These are phyloP conservation scores for Dynastes maya DNA, from an alignment of 2,888 invertebrate species.

Conservation along the genomic window DNA sequence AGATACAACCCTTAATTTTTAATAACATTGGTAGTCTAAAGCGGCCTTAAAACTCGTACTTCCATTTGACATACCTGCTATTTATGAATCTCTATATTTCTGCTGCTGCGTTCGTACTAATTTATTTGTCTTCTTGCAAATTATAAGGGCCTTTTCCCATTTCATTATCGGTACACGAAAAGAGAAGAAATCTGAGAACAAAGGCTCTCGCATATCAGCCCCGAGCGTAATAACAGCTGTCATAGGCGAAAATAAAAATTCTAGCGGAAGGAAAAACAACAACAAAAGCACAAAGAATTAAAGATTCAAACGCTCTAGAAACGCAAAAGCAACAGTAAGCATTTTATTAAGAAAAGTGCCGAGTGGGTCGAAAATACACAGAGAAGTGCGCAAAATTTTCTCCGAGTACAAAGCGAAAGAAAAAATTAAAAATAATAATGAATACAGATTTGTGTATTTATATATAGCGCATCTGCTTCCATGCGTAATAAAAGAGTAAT, in stretches of 20 bases:
- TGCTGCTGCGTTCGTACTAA: no score
- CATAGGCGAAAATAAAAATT: constrained; percentile 21
- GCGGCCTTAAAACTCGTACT: no score
- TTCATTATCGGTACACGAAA: constrained; percentile 6
- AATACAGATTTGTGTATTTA: not conserved
- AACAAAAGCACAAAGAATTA: constrained; percentile 14
- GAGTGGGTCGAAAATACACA: no score
- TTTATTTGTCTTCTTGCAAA: no score
- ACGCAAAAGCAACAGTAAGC: not conserved
- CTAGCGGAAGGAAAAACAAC: not conserved
- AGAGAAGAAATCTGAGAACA: constrained; percentile 13
- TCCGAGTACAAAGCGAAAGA: not conserved
- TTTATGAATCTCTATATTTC: no score
- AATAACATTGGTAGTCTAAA: no score
- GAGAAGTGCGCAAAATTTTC: not conserved
- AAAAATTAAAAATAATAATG: not conserved
- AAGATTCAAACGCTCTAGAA: not conserved
- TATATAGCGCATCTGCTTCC: no score
- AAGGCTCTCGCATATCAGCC: not conserved
- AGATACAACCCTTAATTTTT: no score
- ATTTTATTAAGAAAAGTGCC: not conserved
- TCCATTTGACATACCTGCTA: no score
- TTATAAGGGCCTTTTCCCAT: not conserved
- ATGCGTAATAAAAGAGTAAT: no score
- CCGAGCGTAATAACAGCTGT: constrained; percentile 14